Conservation (phyloP, 2,888 invertebrate species). For the Lepidocyrtinus sp. region DNA sequence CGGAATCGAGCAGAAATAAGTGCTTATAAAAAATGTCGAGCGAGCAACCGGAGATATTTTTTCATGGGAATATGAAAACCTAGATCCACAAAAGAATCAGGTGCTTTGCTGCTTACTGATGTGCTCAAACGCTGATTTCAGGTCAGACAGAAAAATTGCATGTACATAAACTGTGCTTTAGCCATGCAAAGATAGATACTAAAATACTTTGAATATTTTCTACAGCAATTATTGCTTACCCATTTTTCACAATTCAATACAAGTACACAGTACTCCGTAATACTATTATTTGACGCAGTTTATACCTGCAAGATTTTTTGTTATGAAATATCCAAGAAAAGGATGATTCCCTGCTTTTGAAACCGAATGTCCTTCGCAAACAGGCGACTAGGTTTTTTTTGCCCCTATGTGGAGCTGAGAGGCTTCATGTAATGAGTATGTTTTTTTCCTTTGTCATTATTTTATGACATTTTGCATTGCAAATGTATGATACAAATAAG, state of each 20-base stretch:
- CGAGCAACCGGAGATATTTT: conserved; percentile 48
- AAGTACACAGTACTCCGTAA: too few relatives aligned
- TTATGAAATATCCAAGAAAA: too few relatives aligned
- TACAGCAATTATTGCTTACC: too few relatives aligned
- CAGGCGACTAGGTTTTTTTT: too few relatives aligned
- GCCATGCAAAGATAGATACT: too few relatives aligned
- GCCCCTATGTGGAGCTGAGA: neutral
- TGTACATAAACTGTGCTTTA: conserved; percentile 4
- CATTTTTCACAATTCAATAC: too few relatives aligned
- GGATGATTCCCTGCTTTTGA: too few relatives aligned
- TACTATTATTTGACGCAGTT: too few relatives aligned
- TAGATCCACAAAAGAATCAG: conserved; percentile 52
- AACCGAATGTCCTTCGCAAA: too few relatives aligned
- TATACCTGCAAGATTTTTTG: too few relatives aligned
- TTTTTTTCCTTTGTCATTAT: conserved; percentile 6
- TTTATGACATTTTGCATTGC: conserved; percentile 8
- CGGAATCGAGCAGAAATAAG: conserved; percentile 13
- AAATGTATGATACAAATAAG: conserved; percentile 5
- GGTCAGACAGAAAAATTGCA: conserved; percentile 44
- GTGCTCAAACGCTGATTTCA: conserved; percentile 42
- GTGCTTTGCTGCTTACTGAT: conserved; percentile 22
- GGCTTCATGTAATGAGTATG: neutral
- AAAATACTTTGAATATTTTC: too few relatives aligned
- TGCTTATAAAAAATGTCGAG: conserved; percentile 48
- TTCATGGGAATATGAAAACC: conserved; percentile 63